These are phyloP conservation scores for Rhopalosiphum maidis DNA, from an alignment of 1,140 invertebrate genomes.

Conservation along the genomic window DNA sequence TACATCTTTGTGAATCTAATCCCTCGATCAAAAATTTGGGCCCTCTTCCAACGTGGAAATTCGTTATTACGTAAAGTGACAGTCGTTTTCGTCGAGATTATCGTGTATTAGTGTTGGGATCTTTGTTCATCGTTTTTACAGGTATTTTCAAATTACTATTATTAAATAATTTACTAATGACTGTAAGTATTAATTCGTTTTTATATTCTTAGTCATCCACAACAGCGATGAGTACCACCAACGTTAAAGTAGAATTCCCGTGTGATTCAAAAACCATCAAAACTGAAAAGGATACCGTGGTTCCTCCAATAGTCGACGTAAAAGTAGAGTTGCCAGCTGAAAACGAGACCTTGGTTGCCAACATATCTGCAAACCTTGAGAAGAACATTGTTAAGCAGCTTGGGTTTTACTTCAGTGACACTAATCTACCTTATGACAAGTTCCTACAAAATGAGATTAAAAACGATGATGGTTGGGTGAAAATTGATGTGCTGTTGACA, in stretches of 20 bases:
- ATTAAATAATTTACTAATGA: not conserved
- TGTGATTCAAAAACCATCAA: too few species aligned
- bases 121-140: not conserved
- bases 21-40: too few species aligned
- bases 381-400: slow-evolving; percentile 58
- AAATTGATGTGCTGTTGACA: slow-evolving; percentile 81
- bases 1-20: too few species aligned
- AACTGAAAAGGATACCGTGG: not conserved
- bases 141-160: not conserved
- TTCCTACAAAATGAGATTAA: slow-evolving; percentile 86
- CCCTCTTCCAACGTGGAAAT: too few species aligned
- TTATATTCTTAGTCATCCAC: not conserved
- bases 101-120: not conserved
- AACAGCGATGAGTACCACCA: not conserved
- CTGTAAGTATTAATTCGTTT: not conserved
- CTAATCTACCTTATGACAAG: slow-evolving; percentile 88
- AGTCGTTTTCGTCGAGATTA: not conserved
- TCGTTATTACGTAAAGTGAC: not conserved
- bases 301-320: not conserved
- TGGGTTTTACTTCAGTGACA: slow-evolving; percentile 83
- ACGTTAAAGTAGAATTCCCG: not conserved
- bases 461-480: slow-evolving; percentile 89
- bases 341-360: not conserved
- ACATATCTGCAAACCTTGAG: not conserved
- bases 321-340: too few species aligned